Conservation (phyloP, 2,797 vertebrate species). For the Diceros bicornis region DNA sequence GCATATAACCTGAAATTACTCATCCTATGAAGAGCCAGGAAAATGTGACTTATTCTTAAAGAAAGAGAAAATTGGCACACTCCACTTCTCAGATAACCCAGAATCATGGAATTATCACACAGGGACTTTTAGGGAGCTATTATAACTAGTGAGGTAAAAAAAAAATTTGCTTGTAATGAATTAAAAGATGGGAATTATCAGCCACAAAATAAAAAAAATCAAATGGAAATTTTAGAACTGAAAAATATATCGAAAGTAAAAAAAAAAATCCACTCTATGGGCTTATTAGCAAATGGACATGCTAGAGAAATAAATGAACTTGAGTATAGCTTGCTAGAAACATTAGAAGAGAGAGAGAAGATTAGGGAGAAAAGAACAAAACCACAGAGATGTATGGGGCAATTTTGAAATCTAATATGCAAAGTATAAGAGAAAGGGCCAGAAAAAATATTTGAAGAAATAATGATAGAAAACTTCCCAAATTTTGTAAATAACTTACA, state of each 20-base stretch:
- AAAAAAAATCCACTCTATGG: not conserved
- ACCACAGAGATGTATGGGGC: not conserved
- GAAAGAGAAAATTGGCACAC: not conserved
- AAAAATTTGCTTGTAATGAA: not conserved
- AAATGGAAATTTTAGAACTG: not conserved
- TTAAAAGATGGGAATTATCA: not conserved
- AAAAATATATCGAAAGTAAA: not conserved
- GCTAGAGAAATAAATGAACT: not conserved
- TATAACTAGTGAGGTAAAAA: not conserved
- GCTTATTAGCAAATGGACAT: not conserved
- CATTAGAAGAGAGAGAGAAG: not conserved
- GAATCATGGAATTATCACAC: not conserved
- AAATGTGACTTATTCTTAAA: not conserved
- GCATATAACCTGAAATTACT: not conserved
- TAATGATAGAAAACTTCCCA: not conserved
- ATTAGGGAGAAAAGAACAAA: not conserved
- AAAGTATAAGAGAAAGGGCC: not conserved
- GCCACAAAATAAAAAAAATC: not conserved
- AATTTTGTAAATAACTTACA: not conserved
- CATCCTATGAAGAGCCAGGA: not conserved
- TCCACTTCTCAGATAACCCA: not conserved
- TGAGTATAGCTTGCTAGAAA: not conserved
- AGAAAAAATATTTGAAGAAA: not conserved
- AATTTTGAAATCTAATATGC: not conserved
- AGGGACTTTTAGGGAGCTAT: not conserved